Evolutionary conservation across 1,140 invertebrate genomes (phyloP).

Genomic region (Neodiprion virginianus): DNA sequence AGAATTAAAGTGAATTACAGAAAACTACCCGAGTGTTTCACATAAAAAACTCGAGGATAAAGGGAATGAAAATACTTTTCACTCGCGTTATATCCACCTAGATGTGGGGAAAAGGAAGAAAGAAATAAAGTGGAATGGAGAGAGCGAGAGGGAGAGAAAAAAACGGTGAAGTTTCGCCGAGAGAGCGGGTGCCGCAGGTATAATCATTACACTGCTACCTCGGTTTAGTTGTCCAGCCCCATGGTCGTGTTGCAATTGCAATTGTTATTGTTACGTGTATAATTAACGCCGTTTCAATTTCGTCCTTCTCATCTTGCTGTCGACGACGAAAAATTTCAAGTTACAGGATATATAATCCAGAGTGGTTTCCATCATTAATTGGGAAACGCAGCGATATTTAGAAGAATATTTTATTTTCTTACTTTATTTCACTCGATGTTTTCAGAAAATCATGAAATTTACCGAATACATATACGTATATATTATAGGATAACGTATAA

Average conservation of each 20-base stretch:
- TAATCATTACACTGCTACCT: not conserved
- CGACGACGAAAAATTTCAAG: conserved; percentile 52
- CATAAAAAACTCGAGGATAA: not conserved
- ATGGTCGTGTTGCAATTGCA: conserved; percentile 47
- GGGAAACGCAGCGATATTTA: conserved; percentile 52
- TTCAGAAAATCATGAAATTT: too few species aligned
- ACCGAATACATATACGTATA: too few species aligned
- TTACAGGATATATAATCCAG: conserved; percentile 36
- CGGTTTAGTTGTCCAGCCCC: not conserved
- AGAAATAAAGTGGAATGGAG: not conserved
- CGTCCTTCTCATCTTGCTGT: conserved; percentile 16
- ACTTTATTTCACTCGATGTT: too few species aligned
- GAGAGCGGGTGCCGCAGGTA: not conserved
- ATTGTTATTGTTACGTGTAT: conserved; percentile 57
- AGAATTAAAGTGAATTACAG: not conserved
- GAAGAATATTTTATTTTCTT: conserved; percentile 46
- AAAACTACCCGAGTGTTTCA: not conserved
- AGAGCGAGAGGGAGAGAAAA: conserved; percentile 18
- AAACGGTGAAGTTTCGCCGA: not conserved
- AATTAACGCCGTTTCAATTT: conserved; percentile 47
- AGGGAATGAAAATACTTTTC: not conserved
- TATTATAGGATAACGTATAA: too few species aligned
- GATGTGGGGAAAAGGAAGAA: not conserved
- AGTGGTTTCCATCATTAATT: conserved; percentile 57
- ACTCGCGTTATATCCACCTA: not conserved